A percentile compares a stretch with the other conserved stretches of the same genome.
Evolutionary conservation across 2,113 vertebrate genomes (phyloP).

Genomic region (Bagarius yarrelli): DNA sequence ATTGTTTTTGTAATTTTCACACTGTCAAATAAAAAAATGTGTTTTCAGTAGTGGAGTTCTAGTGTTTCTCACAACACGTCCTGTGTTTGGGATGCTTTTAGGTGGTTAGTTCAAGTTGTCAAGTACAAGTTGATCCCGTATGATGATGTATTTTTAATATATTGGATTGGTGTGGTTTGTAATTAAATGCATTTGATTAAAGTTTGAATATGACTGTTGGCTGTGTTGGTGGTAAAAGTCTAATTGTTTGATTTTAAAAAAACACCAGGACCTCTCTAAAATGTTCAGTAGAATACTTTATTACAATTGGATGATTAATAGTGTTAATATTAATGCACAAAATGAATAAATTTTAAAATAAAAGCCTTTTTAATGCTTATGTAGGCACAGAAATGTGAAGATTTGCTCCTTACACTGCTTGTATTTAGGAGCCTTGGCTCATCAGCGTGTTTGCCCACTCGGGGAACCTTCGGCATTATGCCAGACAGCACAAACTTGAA

Average conservation of each 20-base stretch:
- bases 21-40: background rate
- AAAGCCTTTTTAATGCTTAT: background rate
- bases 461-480: conserved; percentile 39
- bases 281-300: background rate
- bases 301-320: background rate
- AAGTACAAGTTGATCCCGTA: background rate
- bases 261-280: background rate
- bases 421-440: conserved; percentile 26
- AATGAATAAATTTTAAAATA: background rate
- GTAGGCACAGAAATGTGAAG: conserved; percentile 12
- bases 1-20: background rate
- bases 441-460: conserved; percentile 40
- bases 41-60: background rate
- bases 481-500: conserved; percentile 48
- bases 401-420: conserved; percentile 16
- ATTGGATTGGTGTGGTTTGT: background rate
- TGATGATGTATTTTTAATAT: background rate
- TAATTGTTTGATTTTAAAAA: background rate
- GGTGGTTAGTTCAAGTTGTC: background rate
- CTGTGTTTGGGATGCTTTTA: conserved; percentile 5
- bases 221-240: background rate
- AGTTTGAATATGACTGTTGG: conserved; percentile 7
- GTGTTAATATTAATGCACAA: background rate
- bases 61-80: background rate
- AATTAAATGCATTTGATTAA: conserved; percentile 23